Evolutionary conservation across 2,888 invertebrate species (phyloP).

Genomic region (Drosophila hamatofila): DNA sequence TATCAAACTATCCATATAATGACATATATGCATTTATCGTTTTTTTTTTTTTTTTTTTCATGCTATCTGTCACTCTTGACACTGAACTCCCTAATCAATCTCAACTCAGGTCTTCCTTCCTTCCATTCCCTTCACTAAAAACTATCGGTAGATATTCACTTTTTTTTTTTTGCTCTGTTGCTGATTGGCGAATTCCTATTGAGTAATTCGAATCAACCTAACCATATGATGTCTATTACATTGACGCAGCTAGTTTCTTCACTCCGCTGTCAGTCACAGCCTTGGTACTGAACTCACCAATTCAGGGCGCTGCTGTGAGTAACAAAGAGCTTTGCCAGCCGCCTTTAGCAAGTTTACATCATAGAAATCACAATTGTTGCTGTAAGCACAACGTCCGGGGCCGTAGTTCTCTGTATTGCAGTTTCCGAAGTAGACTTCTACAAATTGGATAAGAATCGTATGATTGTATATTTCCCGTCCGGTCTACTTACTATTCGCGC

Average conservation of each 20-base stretch:
- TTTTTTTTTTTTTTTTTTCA: too few species aligned
- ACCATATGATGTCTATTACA: too few species aligned
- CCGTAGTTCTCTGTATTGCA: slow-evolving; percentile 48
- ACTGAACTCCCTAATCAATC: too few species aligned
- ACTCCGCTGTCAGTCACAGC: background rate
- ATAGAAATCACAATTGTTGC: slow-evolving; percentile 40
- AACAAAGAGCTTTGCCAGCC: slow-evolving; percentile 31
- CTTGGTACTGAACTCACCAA: slow-evolving; percentile 45
- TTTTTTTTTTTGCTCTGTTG: too few species aligned
- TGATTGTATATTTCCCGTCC: background rate
- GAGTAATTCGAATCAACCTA: too few species aligned
- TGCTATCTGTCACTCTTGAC: too few species aligned
- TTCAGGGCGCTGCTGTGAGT: slow-evolving; percentile 50
- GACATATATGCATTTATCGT: too few species aligned
- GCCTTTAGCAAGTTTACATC: slow-evolving; percentile 31
- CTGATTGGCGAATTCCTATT: background rate
- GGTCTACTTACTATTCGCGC: background rate
- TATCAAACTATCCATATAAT: too few species aligned
- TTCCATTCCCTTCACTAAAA: background rate
- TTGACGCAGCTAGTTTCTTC: background rate
- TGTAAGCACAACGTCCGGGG: slow-evolving; percentile 46
- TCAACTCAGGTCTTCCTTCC: too few species aligned
- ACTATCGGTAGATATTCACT: background rate
- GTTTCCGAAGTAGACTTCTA: slow-evolving; percentile 55
- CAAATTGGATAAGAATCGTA: background rate